Evolutionary conservation across 2,797 vertebrate genomes (phyloP).

Genomic region (Melanitta fusca): DNA sequence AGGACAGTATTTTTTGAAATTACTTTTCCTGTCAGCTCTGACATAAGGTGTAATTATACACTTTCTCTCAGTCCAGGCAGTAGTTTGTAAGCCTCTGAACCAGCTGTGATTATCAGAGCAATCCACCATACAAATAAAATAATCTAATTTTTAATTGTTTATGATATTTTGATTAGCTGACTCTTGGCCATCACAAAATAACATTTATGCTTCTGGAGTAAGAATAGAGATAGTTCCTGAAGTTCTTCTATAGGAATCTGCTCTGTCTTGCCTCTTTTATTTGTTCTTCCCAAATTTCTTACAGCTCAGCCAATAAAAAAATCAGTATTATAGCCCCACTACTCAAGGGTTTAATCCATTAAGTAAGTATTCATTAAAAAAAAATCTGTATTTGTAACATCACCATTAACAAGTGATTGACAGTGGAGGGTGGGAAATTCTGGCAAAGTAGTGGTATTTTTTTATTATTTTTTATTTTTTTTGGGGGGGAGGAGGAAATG

Average conservation of each 20-base stretch:
- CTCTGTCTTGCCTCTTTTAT: neutral
- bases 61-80: neutral
- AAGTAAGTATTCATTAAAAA: neutral
- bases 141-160: neutral
- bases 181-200: neutral
- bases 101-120: neutral
- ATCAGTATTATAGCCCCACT: neutral
- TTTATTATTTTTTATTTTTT: neutral
- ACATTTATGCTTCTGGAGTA: neutral
- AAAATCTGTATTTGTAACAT: neutral
- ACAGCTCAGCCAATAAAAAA: neutral
- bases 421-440: neutral
- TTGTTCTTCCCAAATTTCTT: neutral
- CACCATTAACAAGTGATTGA: neutral
- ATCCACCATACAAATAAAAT: neutral
- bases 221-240: neutral
- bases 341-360: neutral
- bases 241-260: neutral
- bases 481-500: neutral
- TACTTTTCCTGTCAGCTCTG: neutral
- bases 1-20: neutral
- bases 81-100: neutral
- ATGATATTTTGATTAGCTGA: neutral
- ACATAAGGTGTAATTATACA: neutral
- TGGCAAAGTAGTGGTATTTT: neutral